A percentile compares a stretch with the other conserved stretches of the same genome.
Conservation (phyloP, 2,797 vertebrate genomes). For the Gobio occitaniae region DNA sequence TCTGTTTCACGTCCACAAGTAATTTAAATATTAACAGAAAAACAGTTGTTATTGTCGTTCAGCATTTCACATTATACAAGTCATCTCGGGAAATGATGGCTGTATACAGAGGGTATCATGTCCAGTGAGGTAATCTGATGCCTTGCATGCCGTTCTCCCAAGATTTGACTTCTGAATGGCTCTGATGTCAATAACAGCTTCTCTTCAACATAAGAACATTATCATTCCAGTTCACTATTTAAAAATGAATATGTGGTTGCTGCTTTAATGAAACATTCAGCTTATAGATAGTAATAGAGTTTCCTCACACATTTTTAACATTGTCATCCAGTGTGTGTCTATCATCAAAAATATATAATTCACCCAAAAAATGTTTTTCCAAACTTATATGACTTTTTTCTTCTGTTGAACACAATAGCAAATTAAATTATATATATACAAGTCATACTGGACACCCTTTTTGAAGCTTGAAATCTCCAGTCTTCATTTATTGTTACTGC, state of each 20-base stretch:
- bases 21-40: constrained; percentile 1
- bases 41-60: neutral
- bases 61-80: constrained; percentile 14
- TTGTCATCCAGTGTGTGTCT: neutral
- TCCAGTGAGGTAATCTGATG: constrained; percentile 17
- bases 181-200: neutral
- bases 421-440: neutral
- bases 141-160: neutral
- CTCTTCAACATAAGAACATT: neutral
- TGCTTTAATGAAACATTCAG: constrained; percentile 1
- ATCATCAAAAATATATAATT: neutral
- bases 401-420: neutral
- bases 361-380: neutral
- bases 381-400: neutral
- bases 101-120: neutral
- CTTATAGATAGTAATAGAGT: neutral
- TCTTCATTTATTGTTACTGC: neutral
- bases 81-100: constrained; percentile 12
- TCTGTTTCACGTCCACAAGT: neutral
- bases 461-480: neutral
- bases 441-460: neutral
- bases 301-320: neutral
- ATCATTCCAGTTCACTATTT: constrained; percentile 1
- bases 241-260: neutral
- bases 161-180: neutral